phyloP scores from a whole-genome alignment of 1,140 invertebrate genomes.

The Diorhabda carinulata region DNA sequence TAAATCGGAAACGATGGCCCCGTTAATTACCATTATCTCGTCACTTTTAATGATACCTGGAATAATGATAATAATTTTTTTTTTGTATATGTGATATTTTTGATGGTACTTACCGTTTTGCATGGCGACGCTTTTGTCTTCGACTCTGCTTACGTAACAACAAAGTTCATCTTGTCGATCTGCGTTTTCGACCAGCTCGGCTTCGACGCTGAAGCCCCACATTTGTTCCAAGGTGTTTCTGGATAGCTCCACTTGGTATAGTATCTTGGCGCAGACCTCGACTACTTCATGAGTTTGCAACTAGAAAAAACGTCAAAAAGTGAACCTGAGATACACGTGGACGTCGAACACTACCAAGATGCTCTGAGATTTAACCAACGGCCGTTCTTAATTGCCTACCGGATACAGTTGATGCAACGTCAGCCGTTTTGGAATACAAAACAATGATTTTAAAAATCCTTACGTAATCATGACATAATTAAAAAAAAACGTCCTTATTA shows the following conservation, averaged over 20 bases:
- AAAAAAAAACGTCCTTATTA: too few relatives aligned
- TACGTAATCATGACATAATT: too few relatives aligned
- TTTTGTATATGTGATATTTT: not conserved
- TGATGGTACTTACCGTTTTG: constrained; percentile 75
- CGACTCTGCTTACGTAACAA: constrained; percentile 92
- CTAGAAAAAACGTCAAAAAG: constrained; percentile 51
- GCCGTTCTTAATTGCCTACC: too few relatives aligned
- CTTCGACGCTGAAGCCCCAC: constrained; percentile 97
- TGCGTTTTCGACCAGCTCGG: constrained; percentile 92
- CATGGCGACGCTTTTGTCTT: constrained; percentile 91
- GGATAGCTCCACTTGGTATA: constrained; percentile 93
- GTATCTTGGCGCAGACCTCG: constrained; percentile 93
- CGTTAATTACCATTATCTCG: constrained; percentile 98
- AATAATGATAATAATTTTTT: not conserved
- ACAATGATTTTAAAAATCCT: too few relatives aligned
- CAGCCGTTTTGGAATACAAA: too few relatives aligned
- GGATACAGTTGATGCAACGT: too few relatives aligned
- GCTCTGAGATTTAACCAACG: too few relatives aligned
- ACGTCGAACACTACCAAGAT: too few relatives aligned
- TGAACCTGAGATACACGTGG: too few relatives aligned
- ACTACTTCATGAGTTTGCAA: constrained; percentile 92
- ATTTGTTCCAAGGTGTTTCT: constrained; percentile 85
- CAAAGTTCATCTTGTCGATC: constrained; percentile 94
- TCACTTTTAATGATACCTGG: constrained; percentile 93
- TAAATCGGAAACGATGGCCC: constrained; percentile 93